phyloP scores from a whole-genome alignment of 2,888 invertebrate species.

The Baccha elongata region DNA sequence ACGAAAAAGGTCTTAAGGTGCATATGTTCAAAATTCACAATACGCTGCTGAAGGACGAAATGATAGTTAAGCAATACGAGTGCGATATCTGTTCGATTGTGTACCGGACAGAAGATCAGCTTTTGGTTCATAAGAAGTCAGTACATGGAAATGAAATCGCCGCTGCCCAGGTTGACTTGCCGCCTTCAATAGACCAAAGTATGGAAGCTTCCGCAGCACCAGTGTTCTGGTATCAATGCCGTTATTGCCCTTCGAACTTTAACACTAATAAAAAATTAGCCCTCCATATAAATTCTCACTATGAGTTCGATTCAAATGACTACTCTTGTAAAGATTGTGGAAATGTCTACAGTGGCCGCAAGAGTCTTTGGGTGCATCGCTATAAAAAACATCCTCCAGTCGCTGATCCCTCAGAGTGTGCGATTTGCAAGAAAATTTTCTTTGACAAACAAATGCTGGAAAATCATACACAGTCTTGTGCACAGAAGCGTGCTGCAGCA shows the following conservation, averaged over 20 bases:
- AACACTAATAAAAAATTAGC: slow-evolving; percentile 82
- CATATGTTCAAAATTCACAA: slow-evolving; percentile 82
- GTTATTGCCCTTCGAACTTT: slow-evolving; percentile 82
- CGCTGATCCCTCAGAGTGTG: slow-evolving; percentile 81
- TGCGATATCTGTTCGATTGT: slow-evolving; percentile 82
- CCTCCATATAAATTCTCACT: slow-evolving; percentile 82
- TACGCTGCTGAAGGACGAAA: slow-evolving; percentile 79
- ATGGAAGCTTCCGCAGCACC: slow-evolving; percentile 71
- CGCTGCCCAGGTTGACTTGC: slow-evolving; percentile 70
- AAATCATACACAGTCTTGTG: slow-evolving; percentile 80
- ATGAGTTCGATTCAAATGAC: slow-evolving; percentile 82
- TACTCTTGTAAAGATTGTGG: slow-evolving; percentile 83
- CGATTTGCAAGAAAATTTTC: slow-evolving; percentile 81
- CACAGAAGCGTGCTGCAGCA: slow-evolving; percentile 78
- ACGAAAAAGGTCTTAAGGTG: slow-evolving; percentile 82
- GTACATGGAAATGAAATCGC: slow-evolving; percentile 78
- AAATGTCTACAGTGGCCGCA: slow-evolving; percentile 82
- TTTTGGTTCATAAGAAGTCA: slow-evolving; percentile 80
- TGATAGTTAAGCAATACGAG: slow-evolving; percentile 81
- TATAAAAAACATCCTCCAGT: slow-evolving; percentile 82
- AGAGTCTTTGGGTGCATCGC: slow-evolving; percentile 82
- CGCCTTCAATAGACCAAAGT: slow-evolving; percentile 42
- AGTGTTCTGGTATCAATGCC: slow-evolving; percentile 82
- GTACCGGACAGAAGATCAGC: slow-evolving; percentile 80
- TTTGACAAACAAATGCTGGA: slow-evolving; percentile 81